Percentiles rank a stretch among this genome's conserved stretches.
Evolutionary conservation across 2,113 vertebrate genomes (phyloP).

Genomic region (Seriola quinqueradiata): DNA sequence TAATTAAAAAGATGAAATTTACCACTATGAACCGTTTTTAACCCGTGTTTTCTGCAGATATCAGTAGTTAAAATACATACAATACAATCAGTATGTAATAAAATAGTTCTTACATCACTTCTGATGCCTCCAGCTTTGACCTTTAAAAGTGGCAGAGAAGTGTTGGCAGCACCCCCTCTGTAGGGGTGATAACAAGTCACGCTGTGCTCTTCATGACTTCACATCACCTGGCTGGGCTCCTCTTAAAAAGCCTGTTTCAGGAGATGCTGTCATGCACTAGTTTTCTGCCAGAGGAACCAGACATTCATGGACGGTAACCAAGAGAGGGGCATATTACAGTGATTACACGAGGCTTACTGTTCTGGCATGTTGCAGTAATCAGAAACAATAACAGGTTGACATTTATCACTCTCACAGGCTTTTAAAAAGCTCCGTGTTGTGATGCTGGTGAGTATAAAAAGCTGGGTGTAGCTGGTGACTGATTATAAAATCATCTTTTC

Average conservation of each 20-base stretch:
- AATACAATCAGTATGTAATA: background rate
- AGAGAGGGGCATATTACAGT: background rate
- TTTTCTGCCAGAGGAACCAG: slow-evolving; percentile 37
- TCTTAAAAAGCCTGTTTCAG: slow-evolving; percentile 31
- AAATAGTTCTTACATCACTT: slow-evolving; percentile 5
- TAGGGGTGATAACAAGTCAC: slow-evolving; percentile 24
- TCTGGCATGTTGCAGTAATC: slow-evolving; percentile 25
- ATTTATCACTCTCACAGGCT: slow-evolving; percentile 11
- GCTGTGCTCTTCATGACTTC: slow-evolving; percentile 51
- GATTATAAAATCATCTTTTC: slow-evolving; percentile 70
- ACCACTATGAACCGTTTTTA: background rate
- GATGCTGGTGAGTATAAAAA: slow-evolving; percentile 4
- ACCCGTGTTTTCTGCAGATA: background rate
- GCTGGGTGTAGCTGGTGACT: slow-evolving; percentile 36
- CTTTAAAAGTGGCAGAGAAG: slow-evolving; percentile 49
- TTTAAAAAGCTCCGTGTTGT: slow-evolving; percentile 24
- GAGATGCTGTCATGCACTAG: slow-evolving; percentile 18
- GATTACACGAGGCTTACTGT: slow-evolving; percentile 36
- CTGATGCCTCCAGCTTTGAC: slow-evolving; percentile 53
- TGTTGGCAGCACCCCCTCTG: slow-evolving; percentile 30
- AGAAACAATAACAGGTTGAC: slow-evolving; percentile 35
- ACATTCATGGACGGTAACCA: slow-evolving; percentile 37
- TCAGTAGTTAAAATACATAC: background rate
- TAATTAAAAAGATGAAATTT: background rate
- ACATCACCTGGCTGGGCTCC: slow-evolving; percentile 26